Percentiles rank a stretch among this genome's conserved stretches.
These are phyloP conservation scores for Sebastes vulpes DNA, from an alignment of 2,797 vertebrate genomes.

Conservation along the genomic window DNA sequence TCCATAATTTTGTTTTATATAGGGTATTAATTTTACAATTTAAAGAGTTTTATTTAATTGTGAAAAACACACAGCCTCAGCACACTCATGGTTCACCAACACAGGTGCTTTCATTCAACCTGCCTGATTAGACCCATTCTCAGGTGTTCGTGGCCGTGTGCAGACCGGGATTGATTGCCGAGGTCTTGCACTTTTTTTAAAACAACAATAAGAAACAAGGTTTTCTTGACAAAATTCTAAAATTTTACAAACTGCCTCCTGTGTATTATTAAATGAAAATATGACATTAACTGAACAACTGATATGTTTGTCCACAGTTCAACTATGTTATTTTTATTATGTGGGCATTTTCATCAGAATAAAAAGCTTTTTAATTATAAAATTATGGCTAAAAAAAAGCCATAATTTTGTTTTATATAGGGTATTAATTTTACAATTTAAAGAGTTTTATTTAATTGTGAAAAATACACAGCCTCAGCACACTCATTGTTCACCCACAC, in stretches of 20 bases:
- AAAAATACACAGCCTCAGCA: background rate
- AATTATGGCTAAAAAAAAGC: background rate
- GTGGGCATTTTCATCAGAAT: background rate
- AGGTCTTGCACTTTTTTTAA: background rate
- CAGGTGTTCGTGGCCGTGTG: background rate
- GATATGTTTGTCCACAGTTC: too few species aligned
- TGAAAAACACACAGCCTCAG: background rate
- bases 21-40: background rate
- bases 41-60: background rate
- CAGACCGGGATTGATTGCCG: too few species aligned
- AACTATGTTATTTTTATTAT: background rate
- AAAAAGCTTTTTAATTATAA: background rate
- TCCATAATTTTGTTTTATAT: background rate
- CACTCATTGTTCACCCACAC: background rate
- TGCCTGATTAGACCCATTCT: background rate
- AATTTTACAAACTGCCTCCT: background rate
- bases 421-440: background rate
- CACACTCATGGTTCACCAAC: background rate
- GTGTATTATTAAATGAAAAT: background rate
- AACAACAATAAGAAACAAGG: background rate
- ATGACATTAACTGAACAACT: background rate
- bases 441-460: background rate
- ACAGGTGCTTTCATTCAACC: background rate
- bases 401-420: background rate
- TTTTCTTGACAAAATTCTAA: background rate